These are phyloP conservation scores for Drosophila pseudoananassae DNA, from an alignment of 1,140 invertebrate genomes.

Conservation along the genomic window DNA sequence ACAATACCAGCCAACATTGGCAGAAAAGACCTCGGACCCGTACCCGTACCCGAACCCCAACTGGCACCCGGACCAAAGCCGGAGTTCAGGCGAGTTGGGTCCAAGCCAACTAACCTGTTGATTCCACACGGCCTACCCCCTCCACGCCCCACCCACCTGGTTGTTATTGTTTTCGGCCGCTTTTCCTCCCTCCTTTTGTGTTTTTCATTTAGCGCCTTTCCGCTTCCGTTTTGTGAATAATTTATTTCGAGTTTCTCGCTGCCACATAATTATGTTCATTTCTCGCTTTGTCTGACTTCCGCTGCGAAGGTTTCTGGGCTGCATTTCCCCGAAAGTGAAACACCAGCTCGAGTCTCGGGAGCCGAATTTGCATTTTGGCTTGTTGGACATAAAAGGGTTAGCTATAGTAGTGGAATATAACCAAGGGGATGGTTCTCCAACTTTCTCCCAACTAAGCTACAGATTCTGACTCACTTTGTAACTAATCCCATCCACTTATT, in stretches of 20 bases:
- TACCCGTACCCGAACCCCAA: background rate
- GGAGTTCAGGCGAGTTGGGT: constrained; percentile 38
- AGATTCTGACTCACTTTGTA: background rate
- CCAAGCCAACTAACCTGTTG: constrained; percentile 58
- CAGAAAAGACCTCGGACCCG: constrained; percentile 11
- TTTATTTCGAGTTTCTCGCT: constrained; percentile 39
- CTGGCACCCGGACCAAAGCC: constrained; percentile 6
- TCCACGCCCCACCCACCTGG: background rate
- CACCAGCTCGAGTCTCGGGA: background rate
- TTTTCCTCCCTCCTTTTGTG: constrained; percentile 19
- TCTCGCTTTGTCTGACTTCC: constrained; percentile 50
- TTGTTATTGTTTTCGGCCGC: constrained; percentile 20
- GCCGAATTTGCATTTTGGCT: constrained; percentile 34
- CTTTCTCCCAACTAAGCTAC: constrained; percentile 25
- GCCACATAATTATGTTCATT: constrained; percentile 29
- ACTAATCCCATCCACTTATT: background rate
- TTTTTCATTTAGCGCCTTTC: constrained; percentile 47
- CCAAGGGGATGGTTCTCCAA: constrained; percentile 4
- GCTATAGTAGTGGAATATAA: constrained; percentile 2
- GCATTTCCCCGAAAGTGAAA: constrained; percentile 14
- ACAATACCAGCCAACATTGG: constrained; percentile 6
- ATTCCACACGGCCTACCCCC: constrained; percentile 1
- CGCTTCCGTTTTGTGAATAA: constrained; percentile 56
- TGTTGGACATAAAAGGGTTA: background rate
- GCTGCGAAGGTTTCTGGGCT: constrained; percentile 30